Base-by-base conservation (phyloP, 2,113 vertebrate genomes). In the Zingel zingel region DNA sequence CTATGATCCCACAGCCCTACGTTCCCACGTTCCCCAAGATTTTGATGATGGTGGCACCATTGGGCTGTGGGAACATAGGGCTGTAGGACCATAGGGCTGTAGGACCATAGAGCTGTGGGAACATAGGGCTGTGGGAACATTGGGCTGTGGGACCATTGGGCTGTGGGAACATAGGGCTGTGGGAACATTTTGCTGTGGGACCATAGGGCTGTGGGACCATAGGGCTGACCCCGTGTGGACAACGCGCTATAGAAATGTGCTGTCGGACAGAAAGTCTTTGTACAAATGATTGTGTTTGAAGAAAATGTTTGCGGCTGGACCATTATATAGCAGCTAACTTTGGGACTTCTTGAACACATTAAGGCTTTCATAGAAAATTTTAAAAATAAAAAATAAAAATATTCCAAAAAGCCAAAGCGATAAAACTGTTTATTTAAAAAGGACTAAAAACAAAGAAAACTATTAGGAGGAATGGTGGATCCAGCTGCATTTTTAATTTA, bases 401-500 rank as follows among this genome's bases (percentile, higher is more conserved):
- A 89, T 87, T 67, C 75, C 84, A 70, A 78, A 70, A 78, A 81
- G 80, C 81, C 57, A 33, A 83, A 89, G 87, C 70, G 72, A 88
- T 90, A 91, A 91, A 92, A 92, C 69, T 54, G 36, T 90, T 85
- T 83, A 81, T 39, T 39, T 39, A 39, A 48, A 79, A 89, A 89
- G 77, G 65, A 73, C 67, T 76, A 53, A 90, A 62, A 91, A 91
- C 82, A 93, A 92, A 94, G 90, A 87, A 83, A 83, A 87, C 64
- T 82, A 91, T 86, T 83, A 80, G 76, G 51, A 76, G 25, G 77
- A 77, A 81, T 84, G 79, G 85, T 65, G 81, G 85, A 85, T 90
- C 88, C 94, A 94, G 92, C 93, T 95, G 95, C 83, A 91, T 90
- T 92, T 43, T 92, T 86, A 88, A 92, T 91, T 94, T 83, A 87